Evolutionary conservation across 2,797 vertebrate species (phyloP).

Genomic region (Poeciliopsis gracilis): DNA sequence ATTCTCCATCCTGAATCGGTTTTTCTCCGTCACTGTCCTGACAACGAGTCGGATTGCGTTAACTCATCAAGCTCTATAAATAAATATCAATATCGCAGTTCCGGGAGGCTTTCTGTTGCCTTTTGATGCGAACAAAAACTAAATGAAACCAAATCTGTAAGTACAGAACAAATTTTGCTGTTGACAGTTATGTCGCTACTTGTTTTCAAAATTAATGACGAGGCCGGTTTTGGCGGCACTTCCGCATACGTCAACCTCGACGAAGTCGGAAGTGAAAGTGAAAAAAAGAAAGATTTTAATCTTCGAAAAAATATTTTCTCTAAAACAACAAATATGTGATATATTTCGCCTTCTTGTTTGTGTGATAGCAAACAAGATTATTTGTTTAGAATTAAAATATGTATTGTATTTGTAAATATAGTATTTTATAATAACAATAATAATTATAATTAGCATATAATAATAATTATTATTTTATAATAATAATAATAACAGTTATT

Average conservation of each 20-base stretch:
- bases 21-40: neutral
- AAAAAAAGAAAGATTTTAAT: neutral
- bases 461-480: neutral
- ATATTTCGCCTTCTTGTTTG: neutral
- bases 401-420: neutral
- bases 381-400: neutral
- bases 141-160: neutral
- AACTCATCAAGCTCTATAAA: neutral
- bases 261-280: constrained; percentile 13
- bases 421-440: neutral
- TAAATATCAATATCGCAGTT: neutral
- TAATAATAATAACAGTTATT: too few species aligned
- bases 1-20: constrained; percentile 59
- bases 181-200: neutral
- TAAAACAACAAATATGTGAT: too few species aligned
- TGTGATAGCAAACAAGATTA: too few species aligned
- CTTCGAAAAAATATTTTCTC: too few species aligned
- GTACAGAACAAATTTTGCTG: neutral
- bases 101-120: neutral
- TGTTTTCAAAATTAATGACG: constrained; percentile 46
- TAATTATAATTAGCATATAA: too few species aligned
- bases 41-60: neutral
- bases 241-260: constrained; percentile 52
- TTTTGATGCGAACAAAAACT: neutral
- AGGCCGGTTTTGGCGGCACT: constrained; percentile 39